A percentile compares a stretch with the other conserved stretches of the same genome.
These are phyloP conservation scores for Selenia dentaria DNA, from an alignment of 2,888 invertebrate species.

Conservation along the genomic window DNA sequence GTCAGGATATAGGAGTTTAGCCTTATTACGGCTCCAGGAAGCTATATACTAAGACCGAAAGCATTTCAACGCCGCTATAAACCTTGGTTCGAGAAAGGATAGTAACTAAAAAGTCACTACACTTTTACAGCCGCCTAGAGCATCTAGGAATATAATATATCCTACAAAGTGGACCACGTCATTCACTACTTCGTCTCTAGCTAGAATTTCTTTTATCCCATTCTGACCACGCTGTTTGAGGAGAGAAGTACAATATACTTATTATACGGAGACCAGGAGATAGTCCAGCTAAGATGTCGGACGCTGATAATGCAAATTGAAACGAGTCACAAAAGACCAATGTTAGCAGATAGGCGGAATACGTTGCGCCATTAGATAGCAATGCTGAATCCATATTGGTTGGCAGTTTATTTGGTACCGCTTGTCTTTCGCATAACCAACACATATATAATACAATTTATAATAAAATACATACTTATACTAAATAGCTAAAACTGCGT, in stretches of 20 bases:
- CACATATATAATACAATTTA: too few species aligned
- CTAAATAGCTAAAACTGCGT: too few species aligned
- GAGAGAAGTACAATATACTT: constrained; percentile 12
- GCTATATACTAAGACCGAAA: constrained; percentile 21
- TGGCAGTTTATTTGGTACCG: not conserved
- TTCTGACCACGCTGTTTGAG: constrained; percentile 8
- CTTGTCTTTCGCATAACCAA: too few species aligned
- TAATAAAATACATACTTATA: too few species aligned
- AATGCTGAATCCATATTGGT: not conserved
- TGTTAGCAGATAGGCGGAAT: constrained; percentile 17
- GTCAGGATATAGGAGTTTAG: too few species aligned
- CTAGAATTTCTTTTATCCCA: constrained; percentile 14
- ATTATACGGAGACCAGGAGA: constrained; percentile 9
- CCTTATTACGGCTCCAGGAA: constrained; percentile 21
- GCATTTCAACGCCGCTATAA: constrained; percentile 21
- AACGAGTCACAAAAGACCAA: constrained; percentile 30
- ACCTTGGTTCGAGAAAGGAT: constrained; percentile 6
- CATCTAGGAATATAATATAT: not conserved
- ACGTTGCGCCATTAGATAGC: not conserved
- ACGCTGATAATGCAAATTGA: constrained; percentile 32
- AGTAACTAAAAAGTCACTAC: constrained; percentile 4
- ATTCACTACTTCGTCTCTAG: constrained; percentile 1
- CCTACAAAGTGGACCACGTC: not conserved
- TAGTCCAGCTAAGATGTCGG: constrained; percentile 29
- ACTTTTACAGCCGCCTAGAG: constrained; percentile 1